Evolutionary conservation across 2,888 invertebrate genomes (phyloP).

Genomic region (Lydus trimaculatus): DNA sequence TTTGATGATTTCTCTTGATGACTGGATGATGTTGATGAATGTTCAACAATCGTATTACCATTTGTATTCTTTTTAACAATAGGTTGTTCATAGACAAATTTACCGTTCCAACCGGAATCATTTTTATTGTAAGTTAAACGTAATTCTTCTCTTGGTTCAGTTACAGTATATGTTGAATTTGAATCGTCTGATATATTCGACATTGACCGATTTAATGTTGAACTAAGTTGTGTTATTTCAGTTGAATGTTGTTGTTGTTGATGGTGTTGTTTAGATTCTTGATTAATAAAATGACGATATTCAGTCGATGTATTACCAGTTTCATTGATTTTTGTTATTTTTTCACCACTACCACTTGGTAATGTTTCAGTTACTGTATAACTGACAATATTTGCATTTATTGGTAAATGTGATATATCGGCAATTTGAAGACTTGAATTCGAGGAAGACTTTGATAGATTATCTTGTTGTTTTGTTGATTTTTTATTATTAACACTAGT

Average conservation of each 20-base stretch:
- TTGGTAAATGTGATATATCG: conserved; percentile 58
- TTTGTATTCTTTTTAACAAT: conserved; percentile 32
- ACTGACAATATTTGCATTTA: conserved; percentile 50
- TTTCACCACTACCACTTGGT: conserved; percentile 57
- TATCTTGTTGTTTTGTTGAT: conserved; percentile 36
- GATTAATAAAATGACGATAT: conserved; percentile 55
- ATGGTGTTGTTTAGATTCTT: conserved; percentile 44
- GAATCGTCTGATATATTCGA: conserved; percentile 54
- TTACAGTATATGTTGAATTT: conserved; percentile 56
- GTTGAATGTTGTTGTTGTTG: conserved; percentile 38
- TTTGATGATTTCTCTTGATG: conserved; percentile 66
- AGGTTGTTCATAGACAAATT: conserved; percentile 58
- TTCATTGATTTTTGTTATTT: conserved; percentile 56
- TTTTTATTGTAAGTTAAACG: conserved; percentile 55
- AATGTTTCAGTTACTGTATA: conserved; percentile 57
- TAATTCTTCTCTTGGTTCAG: conserved; percentile 58
- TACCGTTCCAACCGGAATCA: conserved; percentile 63
- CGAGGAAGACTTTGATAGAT: conserved; percentile 55
- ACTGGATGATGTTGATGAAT: conserved; percentile 54
- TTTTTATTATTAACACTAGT: conserved; percentile 10
- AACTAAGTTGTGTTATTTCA: conserved; percentile 56
- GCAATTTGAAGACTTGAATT: conserved; percentile 57
- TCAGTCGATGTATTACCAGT: conserved; percentile 54
- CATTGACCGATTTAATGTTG: conserved; percentile 53
- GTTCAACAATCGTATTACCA: conserved; percentile 42